Base-by-base conservation (phyloP, 2,113 vertebrate species). In the Anoplopoma fimbria region DNA sequence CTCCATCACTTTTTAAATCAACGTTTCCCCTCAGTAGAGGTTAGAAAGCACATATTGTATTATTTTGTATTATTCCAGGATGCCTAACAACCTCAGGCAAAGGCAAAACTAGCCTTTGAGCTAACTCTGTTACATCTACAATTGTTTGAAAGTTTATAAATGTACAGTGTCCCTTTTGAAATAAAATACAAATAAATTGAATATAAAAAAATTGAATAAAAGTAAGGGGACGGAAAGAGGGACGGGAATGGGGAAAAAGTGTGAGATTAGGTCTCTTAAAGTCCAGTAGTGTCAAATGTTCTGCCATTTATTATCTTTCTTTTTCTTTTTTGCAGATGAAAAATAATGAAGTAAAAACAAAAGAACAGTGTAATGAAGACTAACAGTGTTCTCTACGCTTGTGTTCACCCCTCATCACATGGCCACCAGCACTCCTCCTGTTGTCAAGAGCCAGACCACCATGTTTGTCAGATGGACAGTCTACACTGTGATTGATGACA, bases 1-100 rank as follows among this genome's bases (percentile, higher is more conserved):
- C 53, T 68, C 33, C 33, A 25, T 53, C 49, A 77, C 25, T 68
- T 14, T 49, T 23, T 69, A 55, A 64, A 81, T 69, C 38, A 64
- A 78, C 9, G 9, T 61, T 33, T 33, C 31, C 29, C 68, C 73
- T 38, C 4, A 14, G 62, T 34, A 9, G 27, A 81, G 45, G 40
- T 81, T 68, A 45, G 23, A 45, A 55, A 71, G 34, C 21, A 58
- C 10, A 13, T 14, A 42, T 42, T 12, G 6, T 8, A 49, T 49
- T 19, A 49, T 1, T 21, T 49, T 49, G 19, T 8, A 49, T 23
- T 3, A 49, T 49, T 13, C 9, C 21, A 49, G 47, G 47, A 49
- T 49, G 17, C 45, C 45, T 47, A 19, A 21, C 45, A 17, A 17
- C 15, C 15, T 45, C 42, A 15, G 14, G 13, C 42, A 2, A 47